Evolutionary conservation across 2,113 vertebrate genomes (phyloP), one percentile per base, ranked within the genome.

Genomic region (Leucopsar rothschildi): DNA sequence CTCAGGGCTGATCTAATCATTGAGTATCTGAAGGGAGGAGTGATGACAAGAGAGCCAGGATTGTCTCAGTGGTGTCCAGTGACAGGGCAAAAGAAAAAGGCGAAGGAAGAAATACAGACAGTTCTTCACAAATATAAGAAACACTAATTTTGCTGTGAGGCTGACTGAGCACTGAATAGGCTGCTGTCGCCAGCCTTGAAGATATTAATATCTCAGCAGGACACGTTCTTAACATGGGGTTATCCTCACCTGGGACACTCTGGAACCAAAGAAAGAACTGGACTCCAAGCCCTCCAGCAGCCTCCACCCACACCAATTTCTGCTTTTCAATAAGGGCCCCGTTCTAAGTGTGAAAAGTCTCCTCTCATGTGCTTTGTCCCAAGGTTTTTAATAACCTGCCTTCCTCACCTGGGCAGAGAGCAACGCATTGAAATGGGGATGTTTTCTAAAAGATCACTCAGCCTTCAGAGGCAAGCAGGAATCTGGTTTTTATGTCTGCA

Each of bases 1-100:
- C 23, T 73, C 14, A 8, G 33, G 33, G 12, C 10, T 21, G 52
- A 39, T n/a, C 15, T 29, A 8, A 52, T 29, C 0, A 1, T 6
- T 29, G 45, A 24, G 33, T 10, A 9, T 59, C 33, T 29, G 23
- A 45, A n/a, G 16, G 20, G 9, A 53, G 6, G 23, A 39, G 24
- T 17, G 17, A 14, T n/a, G 52, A 45, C 28, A 57, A 33, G 50
- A 64, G 59, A 50, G 68, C 11, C 52, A 29, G 33, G 33, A 52
- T 52, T 82, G 33, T 29, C 52, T 60, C 69, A 21, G 18, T 39
- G 35, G 22, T 44, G 42, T 45, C 11, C 44, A 65, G 28, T 39
- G 39, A 52, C 39, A 75, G 28, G 16, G 35, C 33, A 60, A 44
- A 42, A 5, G 15, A 9, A 14, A 68, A 69, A 60, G 39, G 50